These are phyloP conservation scores for Cuniculus paca DNA, from an alignment of 2,797 vertebrate genomes.

Conservation along the genomic window DNA sequence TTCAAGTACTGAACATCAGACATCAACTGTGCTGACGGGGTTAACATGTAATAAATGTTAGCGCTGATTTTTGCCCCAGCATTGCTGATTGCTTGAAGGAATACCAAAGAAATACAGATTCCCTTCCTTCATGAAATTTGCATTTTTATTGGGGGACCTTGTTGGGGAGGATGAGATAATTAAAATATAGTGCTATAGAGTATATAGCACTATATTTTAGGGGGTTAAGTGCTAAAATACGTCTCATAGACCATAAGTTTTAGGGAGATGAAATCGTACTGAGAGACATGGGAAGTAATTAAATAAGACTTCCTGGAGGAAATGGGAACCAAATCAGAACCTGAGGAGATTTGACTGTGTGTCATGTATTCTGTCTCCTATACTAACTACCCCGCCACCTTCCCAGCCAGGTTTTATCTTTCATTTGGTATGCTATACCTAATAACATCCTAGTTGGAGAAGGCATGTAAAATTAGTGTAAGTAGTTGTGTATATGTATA, in stretches of 20 bases:
- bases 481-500: background rate
- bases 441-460: conserved; percentile 15
- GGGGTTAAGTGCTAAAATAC: conserved; percentile 15
- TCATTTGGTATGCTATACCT: background rate
- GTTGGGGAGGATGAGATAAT: background rate
- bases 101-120: background rate
- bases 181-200: background rate
- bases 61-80: background rate
- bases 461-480: conserved; percentile 20
- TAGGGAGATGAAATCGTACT: conserved; percentile 14
- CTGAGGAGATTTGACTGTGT: background rate
- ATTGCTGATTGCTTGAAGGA: background rate
- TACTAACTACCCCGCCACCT: background rate
- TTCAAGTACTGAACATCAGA: background rate
- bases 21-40: conserved; percentile 17
- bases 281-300: background rate
- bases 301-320: background rate
- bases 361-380: conserved; percentile 29
- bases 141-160: background rate
- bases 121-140: background rate
- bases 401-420: background rate
- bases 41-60: background rate
- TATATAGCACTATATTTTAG: no score
- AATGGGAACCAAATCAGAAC: conserved; percentile 16
- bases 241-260: background rate